Conservation (phyloP, 2,888 invertebrate genomes). For the Melieria crassipennis region DNA sequence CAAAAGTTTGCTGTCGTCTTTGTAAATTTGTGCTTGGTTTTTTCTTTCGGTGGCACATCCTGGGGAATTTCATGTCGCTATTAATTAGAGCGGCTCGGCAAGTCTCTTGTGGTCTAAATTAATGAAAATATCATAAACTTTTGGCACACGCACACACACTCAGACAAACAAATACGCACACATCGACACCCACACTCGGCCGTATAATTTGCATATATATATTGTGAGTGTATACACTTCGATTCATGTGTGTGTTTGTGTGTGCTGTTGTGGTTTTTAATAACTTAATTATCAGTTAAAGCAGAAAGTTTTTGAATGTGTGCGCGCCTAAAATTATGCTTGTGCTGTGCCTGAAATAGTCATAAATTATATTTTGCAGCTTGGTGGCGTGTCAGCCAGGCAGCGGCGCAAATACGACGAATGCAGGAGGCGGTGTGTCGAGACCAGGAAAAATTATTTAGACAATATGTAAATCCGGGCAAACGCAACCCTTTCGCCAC, state of each 20-base stretch:
- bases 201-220: no score
- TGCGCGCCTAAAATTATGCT: slow-evolving; percentile 29
- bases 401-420: no score
- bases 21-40: no score
- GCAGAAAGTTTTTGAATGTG: not conserved
- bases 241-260: not conserved
- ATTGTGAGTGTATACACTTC: no score
- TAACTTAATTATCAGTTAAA: slow-evolving; percentile 56
- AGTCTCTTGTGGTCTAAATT: slow-evolving; percentile 57
- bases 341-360: slow-evolving; percentile 46
- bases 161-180: not conserved
- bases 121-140: slow-evolving; percentile 59
- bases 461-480: no score
- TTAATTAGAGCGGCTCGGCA: slow-evolving; percentile 30
- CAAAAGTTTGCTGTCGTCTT: no score
- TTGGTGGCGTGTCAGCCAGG: slow-evolving; percentile 19
- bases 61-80: slow-evolving; percentile 10
- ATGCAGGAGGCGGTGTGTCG: no score
- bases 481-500: no score
- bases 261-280: slow-evolving; percentile 49
- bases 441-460: no score
- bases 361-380: slow-evolving; percentile 53
- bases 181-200: slow-evolving; percentile 5
- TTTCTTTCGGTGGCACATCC: no score
- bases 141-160: slow-evolving; percentile 34